Evolutionary conservation across 1,140 invertebrate genomes (phyloP).

Genomic region (Psilanteris sp.): DNA sequence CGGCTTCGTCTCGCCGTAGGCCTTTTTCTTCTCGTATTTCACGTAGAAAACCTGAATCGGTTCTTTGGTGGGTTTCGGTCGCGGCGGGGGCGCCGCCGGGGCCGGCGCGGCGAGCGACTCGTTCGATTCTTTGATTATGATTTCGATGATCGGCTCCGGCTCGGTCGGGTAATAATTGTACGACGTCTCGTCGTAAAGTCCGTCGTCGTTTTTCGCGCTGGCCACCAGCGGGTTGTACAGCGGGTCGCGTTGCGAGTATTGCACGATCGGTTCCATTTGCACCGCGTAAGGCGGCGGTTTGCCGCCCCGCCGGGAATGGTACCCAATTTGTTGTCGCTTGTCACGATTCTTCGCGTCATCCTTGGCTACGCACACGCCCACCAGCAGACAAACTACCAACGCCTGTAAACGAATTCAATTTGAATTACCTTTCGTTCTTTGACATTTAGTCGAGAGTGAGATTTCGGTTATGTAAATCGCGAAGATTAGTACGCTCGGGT

Average conservation of each 20-base stretch:
- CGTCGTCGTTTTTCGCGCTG: conserved; percentile 79
- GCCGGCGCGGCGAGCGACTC: conserved; percentile 87
- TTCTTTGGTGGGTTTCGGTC: conserved; percentile 85
- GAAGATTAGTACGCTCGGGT: conserved; percentile 4
- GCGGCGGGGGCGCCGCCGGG: conserved; percentile 78
- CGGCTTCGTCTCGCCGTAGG: conserved; percentile 82
- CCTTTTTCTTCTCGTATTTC: conserved; percentile 89
- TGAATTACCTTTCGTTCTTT: conserved; percentile 1
- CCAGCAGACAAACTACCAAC: conserved; percentile 58
- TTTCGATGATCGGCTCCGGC: conserved; percentile 93
- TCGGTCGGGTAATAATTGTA: conserved; percentile 85
- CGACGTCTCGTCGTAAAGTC: conserved; percentile 71
- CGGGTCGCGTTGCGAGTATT: conserved; percentile 88
- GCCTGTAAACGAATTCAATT: conserved; percentile 60
- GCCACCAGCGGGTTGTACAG: conserved; percentile 83
- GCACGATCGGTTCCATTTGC: conserved; percentile 88
- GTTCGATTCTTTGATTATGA: conserved; percentile 94
- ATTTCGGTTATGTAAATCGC: conserved; percentile 39
- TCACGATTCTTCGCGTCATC: conserved; percentile 70
- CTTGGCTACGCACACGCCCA: conserved; percentile 60
- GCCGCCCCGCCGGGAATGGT: conserved; percentile 65
- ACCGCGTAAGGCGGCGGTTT: conserved; percentile 86
- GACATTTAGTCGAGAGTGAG: conserved; percentile 13
- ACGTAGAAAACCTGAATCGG: conserved; percentile 94
- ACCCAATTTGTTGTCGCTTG: conserved; percentile 74